Evolutionary conservation across 2,888 invertebrate genomes (phyloP), one percentile per base, ranked within the genome.

Genomic region (Lithophane socia): DNA sequence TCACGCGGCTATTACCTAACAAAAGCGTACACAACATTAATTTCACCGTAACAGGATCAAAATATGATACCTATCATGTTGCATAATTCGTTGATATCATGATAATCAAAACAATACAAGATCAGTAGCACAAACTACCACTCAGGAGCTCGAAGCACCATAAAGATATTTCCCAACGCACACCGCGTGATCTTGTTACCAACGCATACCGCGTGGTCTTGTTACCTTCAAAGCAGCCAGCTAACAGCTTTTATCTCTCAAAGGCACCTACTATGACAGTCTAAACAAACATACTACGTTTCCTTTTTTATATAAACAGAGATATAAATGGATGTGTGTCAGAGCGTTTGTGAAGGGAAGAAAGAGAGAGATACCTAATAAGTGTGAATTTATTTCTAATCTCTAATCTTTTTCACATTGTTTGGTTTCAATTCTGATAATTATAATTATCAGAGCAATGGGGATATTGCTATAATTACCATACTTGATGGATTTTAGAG

Each of bases 221-320:
- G 68, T 86, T 82, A 79, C 83, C 86, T 75, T 79, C 86, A 85
- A 85, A 83, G 79, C n/a, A 29, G 18, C 12, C 44, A 66, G 58
- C 75, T 61, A 85, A 78, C 85, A 75, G 80, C 87, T 88, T 86
- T 86, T 63, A 88, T 88, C 82, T 80, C 69, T 71, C 80, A 76
- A 87, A 86, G 78, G 83, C 80, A 73, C 83, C 81, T 70, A 64
- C 70, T 75, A 70, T 79, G 80, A 79, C 81, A 76, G 68, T 52
- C n/a, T 83, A 88, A 88, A 88, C 80, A 88, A 86, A 88, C 79
- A 77, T 77, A 56, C 72, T 80, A 63, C 75, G 80, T 83, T 88
- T 83, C 79, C 78, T 82, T 85, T 86, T 88, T 81, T 88, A 75
- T 87, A 80, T 84, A 85, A 79, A 82, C 80, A 84, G 13, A 77